Evolutionary conservation across 2,888 invertebrate genomes (phyloP), one percentile per base, ranked within the genome.

Genomic region (Siphlonurus alternatus): DNA sequence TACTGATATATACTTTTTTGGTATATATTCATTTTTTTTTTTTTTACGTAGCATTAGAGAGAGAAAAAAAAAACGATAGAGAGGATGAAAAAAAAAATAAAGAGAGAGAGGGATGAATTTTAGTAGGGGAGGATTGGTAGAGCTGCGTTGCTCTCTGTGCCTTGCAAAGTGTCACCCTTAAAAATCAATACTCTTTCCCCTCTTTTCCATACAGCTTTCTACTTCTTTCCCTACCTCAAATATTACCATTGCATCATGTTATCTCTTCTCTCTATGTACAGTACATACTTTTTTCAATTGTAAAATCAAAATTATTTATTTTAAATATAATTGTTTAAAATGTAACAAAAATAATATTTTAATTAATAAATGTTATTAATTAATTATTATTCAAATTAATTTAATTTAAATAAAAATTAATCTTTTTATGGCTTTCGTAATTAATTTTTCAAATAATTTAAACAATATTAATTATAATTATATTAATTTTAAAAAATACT

Each of bases 161-260:
- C 19, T 56, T 56, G 56, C 56, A 80, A 81, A 81, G 79, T 81
- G 81, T 82, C 81, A 81, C 81, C 81, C 81, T 79, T n/a, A 81
- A 81, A 81, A 82, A 82, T 81, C 81, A 81, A 82, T 82, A 81
- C 80, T 78, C 78, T 77, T 78, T 72, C 73, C 75, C 75, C 77
- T 78, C 75, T 71, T 71, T 72, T 71, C 70, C 70, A 38, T 38
- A 38, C 15, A 38, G 7, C 15, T 38, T 38, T 38, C 15, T 38
- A 10, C 15, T 38, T 38, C 15, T 38, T 38, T 38, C 15, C 15
- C n/a, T n/a, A n/a, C n/a, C n/a, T n/a, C n/a, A n/a, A n/a, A n/a
- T n/a, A n/a, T n/a, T n/a, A n/a, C n/a, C n/a, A n/a, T n/a, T n/a
- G n/a, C n/a, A n/a, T n/a, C n/a, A n/a, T n/a, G n/a, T n/a, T n/a